Percentiles rank a stretch among this genome's conserved stretches.
Evolutionary conservation across 2,113 vertebrate species (phyloP).

Genomic region (Vimba vimba): DNA sequence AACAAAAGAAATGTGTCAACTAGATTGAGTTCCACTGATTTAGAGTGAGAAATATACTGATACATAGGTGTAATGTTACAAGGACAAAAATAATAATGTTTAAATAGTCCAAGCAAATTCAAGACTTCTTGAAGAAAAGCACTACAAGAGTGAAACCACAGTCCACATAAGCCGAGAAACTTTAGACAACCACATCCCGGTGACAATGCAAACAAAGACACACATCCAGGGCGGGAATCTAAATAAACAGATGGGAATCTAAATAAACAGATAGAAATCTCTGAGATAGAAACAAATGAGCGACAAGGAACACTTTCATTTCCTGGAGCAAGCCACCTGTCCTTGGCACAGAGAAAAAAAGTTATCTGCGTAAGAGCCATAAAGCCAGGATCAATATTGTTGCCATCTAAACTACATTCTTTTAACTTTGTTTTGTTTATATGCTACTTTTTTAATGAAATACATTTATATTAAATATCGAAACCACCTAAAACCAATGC

Average conservation of each 20-base stretch:
- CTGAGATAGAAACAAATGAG: not conserved
- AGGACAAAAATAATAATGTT: not conserved
- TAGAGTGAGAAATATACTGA: not conserved
- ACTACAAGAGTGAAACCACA: not conserved
- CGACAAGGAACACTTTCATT: slow-evolving; percentile 4
- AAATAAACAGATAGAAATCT: not conserved
- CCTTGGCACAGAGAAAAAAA: not conserved
- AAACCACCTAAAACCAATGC: not conserved
- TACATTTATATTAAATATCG: not conserved
- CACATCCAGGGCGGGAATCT: not conserved
- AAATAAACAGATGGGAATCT: slow-evolving; percentile 1
- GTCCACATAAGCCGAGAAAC: not conserved
- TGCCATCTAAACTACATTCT: not conserved
- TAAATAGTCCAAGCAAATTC: not conserved
- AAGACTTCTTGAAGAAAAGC: not conserved
- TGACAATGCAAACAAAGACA: not conserved
- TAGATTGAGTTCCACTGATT: not conserved
- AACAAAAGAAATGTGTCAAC: not conserved
- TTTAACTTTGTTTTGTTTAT: not conserved
- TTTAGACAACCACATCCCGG: not conserved
- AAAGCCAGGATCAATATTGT: not conserved
- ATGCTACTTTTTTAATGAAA: not conserved
- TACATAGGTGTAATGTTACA: not conserved
- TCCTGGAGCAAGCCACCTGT: not conserved
- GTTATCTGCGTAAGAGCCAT: not conserved